Conservation (phyloP, 2,113 vertebrate species). For the Neolamprologus toae region DNA sequence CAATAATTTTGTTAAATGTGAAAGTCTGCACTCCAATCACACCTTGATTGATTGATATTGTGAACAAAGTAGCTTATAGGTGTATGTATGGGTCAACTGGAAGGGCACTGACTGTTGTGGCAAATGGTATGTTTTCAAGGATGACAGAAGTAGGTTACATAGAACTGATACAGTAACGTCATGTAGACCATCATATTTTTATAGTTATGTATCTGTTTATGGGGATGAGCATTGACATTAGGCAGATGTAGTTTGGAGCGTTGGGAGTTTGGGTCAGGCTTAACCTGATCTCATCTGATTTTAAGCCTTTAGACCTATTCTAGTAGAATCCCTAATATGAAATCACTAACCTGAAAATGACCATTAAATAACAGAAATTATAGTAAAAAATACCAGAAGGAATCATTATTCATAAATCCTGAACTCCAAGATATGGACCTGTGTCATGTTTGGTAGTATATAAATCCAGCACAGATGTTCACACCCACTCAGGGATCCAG, state of each 20-base stretch:
- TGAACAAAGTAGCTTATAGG: neutral
- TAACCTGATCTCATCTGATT: neutral
- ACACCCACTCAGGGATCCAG: slow-evolving; percentile 32
- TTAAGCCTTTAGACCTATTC: neutral
- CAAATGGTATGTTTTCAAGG: neutral
- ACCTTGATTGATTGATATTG: neutral
- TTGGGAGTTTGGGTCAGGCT: neutral
- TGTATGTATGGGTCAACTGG: neutral
- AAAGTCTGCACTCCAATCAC: neutral
- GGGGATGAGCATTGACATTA: neutral
- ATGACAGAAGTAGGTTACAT: no score
- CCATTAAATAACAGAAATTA: neutral
- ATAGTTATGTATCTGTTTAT: neutral
- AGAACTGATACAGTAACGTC: neutral
- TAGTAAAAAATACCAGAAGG: neutral
- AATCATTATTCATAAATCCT: neutral
- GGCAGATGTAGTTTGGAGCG: neutral
- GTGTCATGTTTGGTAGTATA: neutral
- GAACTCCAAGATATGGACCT: neutral
- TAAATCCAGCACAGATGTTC: slow-evolving; percentile 41
- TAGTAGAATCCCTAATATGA: neutral
- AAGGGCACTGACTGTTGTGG: no score
- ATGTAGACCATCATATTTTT: neutral
- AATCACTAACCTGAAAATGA: neutral
- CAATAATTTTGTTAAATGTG: neutral